Conservation (phyloP, 2,113 vertebrate genomes). For the Rattus rattus region DNA sequence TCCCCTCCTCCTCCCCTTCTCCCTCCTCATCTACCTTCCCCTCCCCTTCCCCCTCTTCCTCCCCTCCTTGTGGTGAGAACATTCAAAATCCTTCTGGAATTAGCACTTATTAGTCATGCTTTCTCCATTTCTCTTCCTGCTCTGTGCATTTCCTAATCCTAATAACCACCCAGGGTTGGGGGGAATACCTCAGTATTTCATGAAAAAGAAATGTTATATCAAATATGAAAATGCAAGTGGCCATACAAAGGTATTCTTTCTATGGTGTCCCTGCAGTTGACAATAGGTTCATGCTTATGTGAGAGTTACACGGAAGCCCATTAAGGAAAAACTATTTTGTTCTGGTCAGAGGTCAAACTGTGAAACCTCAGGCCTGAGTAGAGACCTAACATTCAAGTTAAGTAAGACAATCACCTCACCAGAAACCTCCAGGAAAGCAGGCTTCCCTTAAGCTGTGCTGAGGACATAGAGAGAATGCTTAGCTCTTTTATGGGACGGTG, state of each 20-base stretch:
- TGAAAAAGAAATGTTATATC: background rate
- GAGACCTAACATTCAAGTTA: too few species aligned
- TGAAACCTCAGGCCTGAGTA: background rate
- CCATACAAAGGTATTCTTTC: background rate
- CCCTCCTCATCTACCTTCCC: too few species aligned
- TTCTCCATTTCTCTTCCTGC: too few species aligned
- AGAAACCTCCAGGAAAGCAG: background rate
- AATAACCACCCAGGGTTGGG: too few species aligned
- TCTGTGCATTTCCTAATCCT: fast-evolving
- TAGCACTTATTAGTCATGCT: background rate
- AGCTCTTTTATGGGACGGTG: background rate
- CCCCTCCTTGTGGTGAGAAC: background rate
- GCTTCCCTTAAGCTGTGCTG: background rate
- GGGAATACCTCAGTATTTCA: background rate
- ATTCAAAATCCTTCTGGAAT: background rate
- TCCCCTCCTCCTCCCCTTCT: too few species aligned
- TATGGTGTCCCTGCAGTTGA: background rate
- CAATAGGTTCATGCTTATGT: background rate
- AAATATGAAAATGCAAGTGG: background rate
- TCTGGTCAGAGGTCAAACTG: background rate
- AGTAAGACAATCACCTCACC: too few species aligned
- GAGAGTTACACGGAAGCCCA: background rate
- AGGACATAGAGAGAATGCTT: background rate
- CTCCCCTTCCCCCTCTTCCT: too few species aligned
- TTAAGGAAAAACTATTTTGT: background rate